Evolutionary conservation across 2,797 vertebrate genomes (phyloP).

Genomic region (Pangasius macronema): DNA sequence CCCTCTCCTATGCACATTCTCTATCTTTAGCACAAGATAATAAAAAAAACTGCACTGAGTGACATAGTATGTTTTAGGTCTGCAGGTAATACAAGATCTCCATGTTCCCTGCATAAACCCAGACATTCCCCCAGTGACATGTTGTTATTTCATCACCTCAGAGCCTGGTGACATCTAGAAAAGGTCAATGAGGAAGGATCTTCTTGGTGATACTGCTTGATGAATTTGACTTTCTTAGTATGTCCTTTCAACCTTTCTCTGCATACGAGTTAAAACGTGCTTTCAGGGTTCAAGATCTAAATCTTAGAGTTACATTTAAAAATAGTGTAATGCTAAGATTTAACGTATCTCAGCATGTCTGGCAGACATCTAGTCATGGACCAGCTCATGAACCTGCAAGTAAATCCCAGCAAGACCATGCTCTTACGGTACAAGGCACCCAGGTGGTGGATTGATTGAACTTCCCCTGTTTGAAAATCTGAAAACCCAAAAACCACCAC

Average conservation of each 20-base stretch:
- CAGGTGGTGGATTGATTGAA: background rate
- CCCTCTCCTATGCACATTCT: background rate
- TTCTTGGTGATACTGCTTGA: constrained; percentile 3
- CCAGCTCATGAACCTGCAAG: background rate
- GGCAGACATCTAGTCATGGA: background rate
- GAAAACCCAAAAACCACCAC: background rate
- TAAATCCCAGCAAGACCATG: background rate
- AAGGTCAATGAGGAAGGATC: background rate
- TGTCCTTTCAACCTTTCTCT: background rate
- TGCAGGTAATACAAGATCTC: constrained; percentile 15
- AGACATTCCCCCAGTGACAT: constrained; percentile 6
- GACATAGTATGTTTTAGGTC: constrained; percentile 17
- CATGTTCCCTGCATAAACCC: constrained; percentile 4
- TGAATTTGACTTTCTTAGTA: background rate
- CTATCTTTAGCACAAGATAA: constrained; percentile 27
- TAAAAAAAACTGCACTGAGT: background rate
- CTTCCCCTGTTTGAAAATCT: background rate
- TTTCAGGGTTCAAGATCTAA: background rate
- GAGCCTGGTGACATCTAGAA: background rate
- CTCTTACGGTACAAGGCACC: background rate
- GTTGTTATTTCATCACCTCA: constrained; percentile 37
- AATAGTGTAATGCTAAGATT: background rate
- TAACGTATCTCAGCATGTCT: background rate
- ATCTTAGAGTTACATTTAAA: background rate
- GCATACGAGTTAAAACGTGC: background rate